Evolutionary conservation across 2,888 invertebrate species (phyloP), one percentile per base, ranked within the genome.

Genomic region (Apamea sordens): DNA sequence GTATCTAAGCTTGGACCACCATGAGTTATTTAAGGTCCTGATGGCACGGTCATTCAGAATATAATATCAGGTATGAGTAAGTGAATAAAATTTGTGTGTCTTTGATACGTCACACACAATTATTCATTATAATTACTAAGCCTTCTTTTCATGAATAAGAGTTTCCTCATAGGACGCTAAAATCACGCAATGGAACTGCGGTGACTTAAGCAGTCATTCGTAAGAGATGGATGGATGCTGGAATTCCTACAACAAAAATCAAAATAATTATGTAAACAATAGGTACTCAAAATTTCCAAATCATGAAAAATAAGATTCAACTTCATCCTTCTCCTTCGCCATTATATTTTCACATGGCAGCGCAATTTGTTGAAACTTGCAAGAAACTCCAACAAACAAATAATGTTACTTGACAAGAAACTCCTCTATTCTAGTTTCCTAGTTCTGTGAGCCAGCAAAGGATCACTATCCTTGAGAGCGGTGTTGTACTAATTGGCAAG

Each of bases 401-500:
- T 21, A 50, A 50, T 50, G 21, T 53, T 53, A 53, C 0, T 53
- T 53, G 21, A 8, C 21, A 53, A 56, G 56, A 61, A 28, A 28
- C 11, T 36, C 5, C 24, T 64, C 36, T 2, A 6, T 76, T n/a
- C 28, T 41, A 68, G 70, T 63, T 32, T 32, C 71, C 28, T 70
- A 70, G 28, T 65, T 61, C 65, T 41, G 2, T 21, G 50, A 47
- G 36, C 11, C 0, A 64, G 63, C 67, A 44, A 65, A 73, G 73
- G 69, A 79, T 83, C 18, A 44, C 41, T 73, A 70, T 83, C 79
- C 73, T 82, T 82, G 79, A 72, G 71, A 71, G 71, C 76, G 47
- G 59, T 82, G 56, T 53, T 67, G 32, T n/a, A 70, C 82, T 84
- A 82, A 82, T 79, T 82, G 79, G 56, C 61, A 74, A 82, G 74